A percentile compares a stretch with the other conserved stretches of the same genome.
phyloP scores from a whole-genome alignment of 2,113 vertebrate genomes.

The Oreochromis niloticus region DNA sequence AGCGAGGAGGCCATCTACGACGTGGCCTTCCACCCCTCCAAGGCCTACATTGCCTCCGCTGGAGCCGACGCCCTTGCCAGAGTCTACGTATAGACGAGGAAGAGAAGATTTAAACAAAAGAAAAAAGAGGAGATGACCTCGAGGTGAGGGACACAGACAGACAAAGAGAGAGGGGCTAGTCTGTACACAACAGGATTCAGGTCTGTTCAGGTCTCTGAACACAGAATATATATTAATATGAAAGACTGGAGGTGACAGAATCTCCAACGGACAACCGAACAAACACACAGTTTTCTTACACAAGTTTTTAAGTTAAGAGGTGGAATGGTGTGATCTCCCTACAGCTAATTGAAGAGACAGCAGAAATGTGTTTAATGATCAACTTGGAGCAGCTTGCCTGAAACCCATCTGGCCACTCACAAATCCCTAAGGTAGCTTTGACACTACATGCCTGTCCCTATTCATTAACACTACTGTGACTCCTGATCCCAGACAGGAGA shows the following conservation, averaged over 20 bases:
- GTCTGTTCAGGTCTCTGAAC: constrained; percentile 39
- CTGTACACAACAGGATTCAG: constrained; percentile 25
- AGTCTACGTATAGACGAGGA: constrained; percentile 85
- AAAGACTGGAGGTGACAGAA: background rate
- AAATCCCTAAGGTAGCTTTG: background rate
- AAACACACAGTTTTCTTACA: background rate
- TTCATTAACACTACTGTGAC: background rate
- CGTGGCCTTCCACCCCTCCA: constrained; percentile 98
- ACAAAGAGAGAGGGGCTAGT: background rate
- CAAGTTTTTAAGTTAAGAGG: background rate
- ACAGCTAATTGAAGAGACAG: background rate
- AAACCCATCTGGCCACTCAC: background rate
- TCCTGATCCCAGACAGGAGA: background rate
- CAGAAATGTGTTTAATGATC: background rate
- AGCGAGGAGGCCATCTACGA: constrained; percentile 98
- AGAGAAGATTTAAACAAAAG: background rate
- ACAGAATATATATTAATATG: background rate
- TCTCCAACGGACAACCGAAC: background rate
- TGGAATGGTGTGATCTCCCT: background rate
- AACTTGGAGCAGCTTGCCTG: constrained; percentile 6
- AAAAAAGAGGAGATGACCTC: background rate
- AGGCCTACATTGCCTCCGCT: constrained; percentile 97
- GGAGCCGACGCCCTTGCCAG: constrained; percentile 97
- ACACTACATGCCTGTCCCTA: background rate
- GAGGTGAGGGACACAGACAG: background rate